phyloP scores from a whole-genome alignment of 2,797 vertebrate genomes.

The Sebastes ruberrimus region DNA sequence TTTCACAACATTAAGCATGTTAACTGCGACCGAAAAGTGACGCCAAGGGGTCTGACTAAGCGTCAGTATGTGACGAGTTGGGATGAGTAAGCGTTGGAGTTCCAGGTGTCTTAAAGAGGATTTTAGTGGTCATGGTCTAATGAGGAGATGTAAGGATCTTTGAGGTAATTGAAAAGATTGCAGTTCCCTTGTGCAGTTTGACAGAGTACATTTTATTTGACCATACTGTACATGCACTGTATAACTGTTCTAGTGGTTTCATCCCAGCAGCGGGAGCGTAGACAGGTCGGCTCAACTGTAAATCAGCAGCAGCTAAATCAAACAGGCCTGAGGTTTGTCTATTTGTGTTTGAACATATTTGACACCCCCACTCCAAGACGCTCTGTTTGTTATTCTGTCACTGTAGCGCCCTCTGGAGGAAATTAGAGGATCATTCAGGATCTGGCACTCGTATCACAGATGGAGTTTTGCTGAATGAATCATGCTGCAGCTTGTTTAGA shows the following conservation, averaged over 20 bases:
- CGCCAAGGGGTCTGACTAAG: background rate
- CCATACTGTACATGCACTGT: background rate
- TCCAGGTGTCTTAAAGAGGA: too few species aligned
- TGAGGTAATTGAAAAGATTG: background rate
- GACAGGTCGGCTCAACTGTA: background rate
- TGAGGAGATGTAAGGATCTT: background rate
- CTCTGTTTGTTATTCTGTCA: conserved; percentile 18
- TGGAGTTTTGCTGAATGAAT: conserved; percentile 12
- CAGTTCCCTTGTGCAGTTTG: background rate
- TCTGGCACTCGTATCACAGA: background rate
- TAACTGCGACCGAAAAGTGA: background rate
- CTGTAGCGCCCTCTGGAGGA: conserved; percentile 68
- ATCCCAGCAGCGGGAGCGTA: background rate
- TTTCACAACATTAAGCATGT: background rate
- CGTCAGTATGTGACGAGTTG: background rate
- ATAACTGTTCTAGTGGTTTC: background rate
- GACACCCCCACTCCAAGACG: background rate
- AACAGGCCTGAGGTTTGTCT: conserved; percentile 1
- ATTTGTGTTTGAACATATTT: conserved; percentile 18
- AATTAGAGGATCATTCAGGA: background rate
- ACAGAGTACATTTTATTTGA: too few species aligned
- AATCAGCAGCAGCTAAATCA: background rate
- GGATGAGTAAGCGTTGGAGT: background rate
- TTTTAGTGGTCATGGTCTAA: background rate
- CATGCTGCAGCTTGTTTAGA: conserved; percentile 18